Base-by-base conservation (phyloP, 1,140 invertebrate genomes). In the Branchinecta lynchi region DNA sequence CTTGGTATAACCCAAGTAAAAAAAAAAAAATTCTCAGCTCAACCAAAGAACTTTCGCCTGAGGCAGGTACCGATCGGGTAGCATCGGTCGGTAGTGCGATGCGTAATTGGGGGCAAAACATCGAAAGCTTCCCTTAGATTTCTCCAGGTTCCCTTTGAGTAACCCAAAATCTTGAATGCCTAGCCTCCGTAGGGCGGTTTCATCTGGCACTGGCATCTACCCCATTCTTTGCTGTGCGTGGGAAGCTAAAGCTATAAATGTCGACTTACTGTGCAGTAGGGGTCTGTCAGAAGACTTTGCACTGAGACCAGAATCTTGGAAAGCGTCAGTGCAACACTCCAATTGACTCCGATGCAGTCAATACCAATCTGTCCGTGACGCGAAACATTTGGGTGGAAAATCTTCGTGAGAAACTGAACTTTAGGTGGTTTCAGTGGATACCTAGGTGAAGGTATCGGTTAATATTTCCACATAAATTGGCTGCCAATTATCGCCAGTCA, bases 351-450 rank as follows among this genome's bases (percentile, higher is more conserved):
- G 75, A 96, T 92, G 12, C 90, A 94, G 80, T 96, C 93, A 71
- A 96, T 90, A 45, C 93, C 93, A 71, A 96, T 91, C 80, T 96
- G 92, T n/a, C 93, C 93, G 77, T 96, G 93, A 10, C 93, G 84
- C 43, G 91, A 94, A 44, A 97, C 88, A 79, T 97, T 97, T 6
- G 93, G 93, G 81, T 97, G 93, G 75, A 95, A 85, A 74, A 97
- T 92, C 79, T 89, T 90, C 8, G 91, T 93, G 32, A 93, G 78
- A 80, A 94, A 93, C 66, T 89, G 82, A 0, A 95, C 92, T 66
- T 89, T 85, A 2, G 93, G 93, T 45, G 93, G 93, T 73, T 84
- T 84, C 85, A 97, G 87, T 8, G 93, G 93, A 82, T 96, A 97
- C 74, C 89, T 91, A 74, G 66, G 80, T 78, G 68, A 74, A 71